Evolutionary conservation across 2,113 vertebrate genomes (phyloP), one percentile per base, ranked within the genome.

Genomic region (Thermophis baileyi): DNA sequence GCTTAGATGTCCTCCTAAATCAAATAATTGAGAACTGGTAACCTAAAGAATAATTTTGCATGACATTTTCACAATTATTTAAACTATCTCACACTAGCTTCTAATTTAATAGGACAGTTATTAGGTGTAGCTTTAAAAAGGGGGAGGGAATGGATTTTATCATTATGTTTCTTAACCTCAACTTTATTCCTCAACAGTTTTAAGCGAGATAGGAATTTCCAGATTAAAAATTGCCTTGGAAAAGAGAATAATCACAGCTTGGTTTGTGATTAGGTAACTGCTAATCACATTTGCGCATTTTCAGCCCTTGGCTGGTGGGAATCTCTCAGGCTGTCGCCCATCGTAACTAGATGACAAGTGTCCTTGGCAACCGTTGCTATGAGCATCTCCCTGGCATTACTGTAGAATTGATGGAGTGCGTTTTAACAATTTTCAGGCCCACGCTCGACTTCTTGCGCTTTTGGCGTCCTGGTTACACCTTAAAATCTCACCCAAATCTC

Each of bases 361-460:
- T 94, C 92, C 85, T 89, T 95, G 90, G 90, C 89, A 94, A 89
- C 92, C 85, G 89, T 91, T 85, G 74, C 88, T 91, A 91, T 92
- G 87, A 87, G 92, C 88, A 91, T 51, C 9, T 18, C 25, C 0
- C 9, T 69, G 49, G 81, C 25, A 1, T 89, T 49, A 4, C 87
- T 86, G 57, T 69, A 85, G 90, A 54, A 91, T 63, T 93, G 89
- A 74, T 90, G 46, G 51, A 87, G 88, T 25, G 7, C 86, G 25
- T 81, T 27, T 0, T 22, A 93, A 44, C 20, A 51, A 50, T 81
- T 90, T 93, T n/a, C 54, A 0, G n/a, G 91, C 87, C 87, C 86
- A 20, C 47, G 18, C 51, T 6, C 6, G 54, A 54, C n/a, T 54
- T 90, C 86, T 88, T 51, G 89, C 12, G 4, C 30, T 44, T 60